Evolutionary conservation across 1,140 invertebrate genomes (phyloP).

Genomic region (Papilio aristodemus): DNA sequence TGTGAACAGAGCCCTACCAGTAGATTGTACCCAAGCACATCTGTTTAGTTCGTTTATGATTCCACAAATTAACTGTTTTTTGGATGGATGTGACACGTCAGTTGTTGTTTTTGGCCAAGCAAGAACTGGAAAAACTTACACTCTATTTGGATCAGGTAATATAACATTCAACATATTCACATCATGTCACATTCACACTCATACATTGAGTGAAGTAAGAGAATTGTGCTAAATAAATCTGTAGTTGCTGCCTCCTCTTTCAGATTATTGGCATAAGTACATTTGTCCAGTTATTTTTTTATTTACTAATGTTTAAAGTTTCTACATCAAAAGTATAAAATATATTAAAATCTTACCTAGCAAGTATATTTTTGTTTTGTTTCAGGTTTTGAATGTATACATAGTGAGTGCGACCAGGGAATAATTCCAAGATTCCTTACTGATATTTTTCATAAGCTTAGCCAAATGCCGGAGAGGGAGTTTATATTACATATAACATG

Average conservation of each 20-base stretch:
- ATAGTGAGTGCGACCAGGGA: slow-evolving; percentile 87
- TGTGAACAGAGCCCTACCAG: slow-evolving; percentile 83
- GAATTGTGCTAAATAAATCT: no score
- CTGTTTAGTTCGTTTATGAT: slow-evolving; percentile 74
- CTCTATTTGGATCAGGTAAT: slow-evolving; percentile 86
- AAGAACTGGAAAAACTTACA: slow-evolving; percentile 89
- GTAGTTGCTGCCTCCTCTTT: no score
- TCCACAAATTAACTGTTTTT: slow-evolving; percentile 82
- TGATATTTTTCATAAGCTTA: slow-evolving; percentile 86
- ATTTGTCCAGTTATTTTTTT: no score
- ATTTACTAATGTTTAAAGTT: no score
- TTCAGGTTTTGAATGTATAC: slow-evolving; percentile 83
- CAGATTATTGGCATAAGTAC: no score
- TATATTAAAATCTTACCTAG: no score
- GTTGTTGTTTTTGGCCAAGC: slow-evolving; percentile 89
- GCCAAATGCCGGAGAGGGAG: slow-evolving; percentile 81
- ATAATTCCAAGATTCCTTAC: slow-evolving; percentile 87
- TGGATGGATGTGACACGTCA: slow-evolving; percentile 87
- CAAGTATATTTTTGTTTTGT: no score
- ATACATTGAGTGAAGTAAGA: no score
- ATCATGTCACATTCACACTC: no score
- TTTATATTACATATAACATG: slow-evolving; percentile 84
- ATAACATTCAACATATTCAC: no score
- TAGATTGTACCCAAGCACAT: slow-evolving; percentile 77
- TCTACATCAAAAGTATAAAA: no score